Evolutionary conservation across 2,797 vertebrate species (phyloP).

Genomic region (Menidia menidia): DNA sequence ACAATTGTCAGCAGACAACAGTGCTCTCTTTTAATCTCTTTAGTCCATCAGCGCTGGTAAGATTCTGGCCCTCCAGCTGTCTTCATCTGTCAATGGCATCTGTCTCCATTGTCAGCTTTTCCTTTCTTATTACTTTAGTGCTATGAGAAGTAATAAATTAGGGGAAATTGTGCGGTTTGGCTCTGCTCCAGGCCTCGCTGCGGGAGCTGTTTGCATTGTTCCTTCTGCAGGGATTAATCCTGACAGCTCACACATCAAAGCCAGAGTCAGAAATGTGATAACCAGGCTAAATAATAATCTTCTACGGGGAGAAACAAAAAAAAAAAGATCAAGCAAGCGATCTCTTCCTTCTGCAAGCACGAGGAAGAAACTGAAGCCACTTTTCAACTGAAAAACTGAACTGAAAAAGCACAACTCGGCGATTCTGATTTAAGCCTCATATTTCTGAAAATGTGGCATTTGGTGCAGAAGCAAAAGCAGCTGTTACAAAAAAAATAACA

Average conservation of each 20-base stretch:
- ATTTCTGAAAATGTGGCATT: no score
- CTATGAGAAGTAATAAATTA: constrained; percentile 38
- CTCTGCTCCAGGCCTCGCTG: constrained; percentile 29
- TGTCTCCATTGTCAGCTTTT: background rate
- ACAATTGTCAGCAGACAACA: constrained; percentile 33
- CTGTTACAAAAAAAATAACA: no score
- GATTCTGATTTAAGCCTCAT: no score
- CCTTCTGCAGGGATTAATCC: constrained; percentile 34
- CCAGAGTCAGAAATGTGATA: constrained; percentile 16
- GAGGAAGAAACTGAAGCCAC: no score
- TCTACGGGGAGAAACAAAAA: background rate
- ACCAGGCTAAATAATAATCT: background rate
- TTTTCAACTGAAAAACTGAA: no score
- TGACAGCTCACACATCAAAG: constrained; percentile 32
- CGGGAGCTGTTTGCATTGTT: constrained; percentile 20
- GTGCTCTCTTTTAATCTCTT: constrained; percentile 37
- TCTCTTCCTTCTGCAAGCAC: no score
- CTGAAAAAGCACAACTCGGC: no score
- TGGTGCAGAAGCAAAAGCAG: no score
- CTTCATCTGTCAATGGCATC: constrained; percentile 32
- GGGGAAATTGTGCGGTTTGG: constrained; percentile 36
- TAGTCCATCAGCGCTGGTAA: constrained; percentile 34
- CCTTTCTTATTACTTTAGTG: constrained; percentile 21
- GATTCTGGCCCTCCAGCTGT: constrained; percentile 7
- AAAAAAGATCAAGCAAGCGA: no score